Evolutionary conservation across 1,140 invertebrate species (phyloP).

Genomic region (Rhizoglyphus robini): DNA sequence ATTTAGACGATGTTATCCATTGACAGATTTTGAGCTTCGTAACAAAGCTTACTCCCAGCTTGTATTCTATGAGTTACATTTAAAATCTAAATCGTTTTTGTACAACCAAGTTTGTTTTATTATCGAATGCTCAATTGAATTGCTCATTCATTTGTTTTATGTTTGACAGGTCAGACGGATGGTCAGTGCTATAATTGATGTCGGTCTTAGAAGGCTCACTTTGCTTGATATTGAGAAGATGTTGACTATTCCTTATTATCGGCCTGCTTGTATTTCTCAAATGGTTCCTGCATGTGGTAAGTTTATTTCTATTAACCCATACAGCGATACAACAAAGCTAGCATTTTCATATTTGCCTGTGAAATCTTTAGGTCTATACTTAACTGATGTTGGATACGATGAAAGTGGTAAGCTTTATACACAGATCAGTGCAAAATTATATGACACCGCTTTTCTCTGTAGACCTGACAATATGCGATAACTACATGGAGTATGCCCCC

Average conservation of each 20-base stretch:
- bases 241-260: not conserved
- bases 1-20: constrained; percentile 16
- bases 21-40: constrained; percentile 15
- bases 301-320: not conserved
- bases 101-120: constrained; percentile 25
- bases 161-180: constrained; percentile 23
- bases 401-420: constrained; percentile 21
- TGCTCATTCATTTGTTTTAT: not conserved
- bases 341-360: not conserved
- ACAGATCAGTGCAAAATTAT: not conserved
- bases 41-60: constrained; percentile 17
- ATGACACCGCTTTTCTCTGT: not conserved
- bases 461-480: not conserved
- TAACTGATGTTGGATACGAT: constrained; percentile 22
- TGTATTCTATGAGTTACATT: constrained; percentile 22
- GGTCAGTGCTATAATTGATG: constrained; percentile 20
- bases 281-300: constrained; percentile 17
- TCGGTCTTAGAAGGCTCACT: constrained; percentile 12
- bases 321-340: not conserved
- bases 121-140: not conserved
- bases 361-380: constrained; percentile 17
- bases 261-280: not conserved
- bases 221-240: constrained; percentile 3
- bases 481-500: not conserved
- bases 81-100: constrained; percentile 23